Evolutionary conservation across 2,888 invertebrate species (phyloP), one percentile per base, ranked within the genome.

Genomic region (Aplocera efformata): DNA sequence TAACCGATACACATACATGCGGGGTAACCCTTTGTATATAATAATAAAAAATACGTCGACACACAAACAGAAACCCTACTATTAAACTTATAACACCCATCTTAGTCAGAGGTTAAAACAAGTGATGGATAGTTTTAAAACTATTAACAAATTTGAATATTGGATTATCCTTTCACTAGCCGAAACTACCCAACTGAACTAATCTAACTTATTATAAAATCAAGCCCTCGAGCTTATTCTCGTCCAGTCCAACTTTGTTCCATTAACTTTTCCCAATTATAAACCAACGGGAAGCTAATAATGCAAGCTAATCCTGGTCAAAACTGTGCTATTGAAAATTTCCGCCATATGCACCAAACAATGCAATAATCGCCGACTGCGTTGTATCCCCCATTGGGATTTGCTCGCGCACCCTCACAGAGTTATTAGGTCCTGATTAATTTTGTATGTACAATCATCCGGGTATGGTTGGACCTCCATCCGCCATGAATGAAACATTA

Each of bases 361-460:
- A 56, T 56, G 52, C 50, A 48, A 50, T 42, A 29, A 45, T 32
- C 27, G 41, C 45, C 50, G 42, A 48, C 49, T 35, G 39, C 40
- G 26, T 44, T 32, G 31, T 34, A 41, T 52, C 43, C 66, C 59
- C 55, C 53, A 46, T 51, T 56, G 63, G 65, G 66, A 67, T 61
- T 65, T 62, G 57, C 42, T 48, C 51, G 32, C 35, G 51, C 53
- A 48, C 56, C 54, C 55, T 57, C 40, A 34, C 53, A 36, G 52
- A 58, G 56, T 61, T 66, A 63, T 68, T 67, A 63, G 60, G 65
- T 61, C 62, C 69, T 76, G 75, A 80, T 85, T 82, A 85, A 85
- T 81, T 76, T 81, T 83, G 74, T 79, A 85, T 66, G 73, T 78
- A 71, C 80, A 81, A 81, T 82, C 69, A 69, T 66, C 65, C 56